Conservation (phyloP, 2,113 vertebrate genomes). For the Apodemus speciosus region DNA sequence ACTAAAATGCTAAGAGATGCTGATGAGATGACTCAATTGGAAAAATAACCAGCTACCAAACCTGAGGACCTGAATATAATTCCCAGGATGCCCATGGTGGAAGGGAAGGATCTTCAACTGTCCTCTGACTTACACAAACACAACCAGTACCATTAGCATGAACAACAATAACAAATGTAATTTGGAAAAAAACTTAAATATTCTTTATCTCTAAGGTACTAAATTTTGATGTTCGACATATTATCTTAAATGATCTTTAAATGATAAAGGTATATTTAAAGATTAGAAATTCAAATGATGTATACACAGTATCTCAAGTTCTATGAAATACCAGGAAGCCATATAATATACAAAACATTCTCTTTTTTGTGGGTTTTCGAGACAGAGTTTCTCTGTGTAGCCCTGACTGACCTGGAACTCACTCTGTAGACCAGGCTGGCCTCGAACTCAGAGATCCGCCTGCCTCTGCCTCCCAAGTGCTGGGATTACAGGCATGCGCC, state of each 20-base stretch:
- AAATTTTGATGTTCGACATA: constrained; percentile 7
- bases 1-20: neutral
- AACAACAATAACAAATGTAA: neutral
- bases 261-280: constrained; percentile 40
- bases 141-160: neutral
- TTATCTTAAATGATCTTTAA: constrained; percentile 33
- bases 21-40: neutral
- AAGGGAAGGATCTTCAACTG: neutral
- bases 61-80: neutral
- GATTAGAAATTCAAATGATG: neutral
- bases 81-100: neutral
- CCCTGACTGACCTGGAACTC: too few relatives aligned
- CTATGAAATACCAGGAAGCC: neutral
- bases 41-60: neutral
- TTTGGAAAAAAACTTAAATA: neutral
- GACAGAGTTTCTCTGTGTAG: too few relatives aligned
- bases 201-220: neutral
- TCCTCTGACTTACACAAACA: neutral
- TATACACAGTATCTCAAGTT: neutral
- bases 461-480: too few relatives aligned
- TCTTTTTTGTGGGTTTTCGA: too few relatives aligned
- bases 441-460: too few relatives aligned
- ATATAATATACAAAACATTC: too few relatives aligned
- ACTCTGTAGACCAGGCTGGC: too few relatives aligned
- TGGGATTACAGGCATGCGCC: too few relatives aligned